Conservation (phyloP, 1,140 invertebrate species). For the Lasaia peninsularis region DNA sequence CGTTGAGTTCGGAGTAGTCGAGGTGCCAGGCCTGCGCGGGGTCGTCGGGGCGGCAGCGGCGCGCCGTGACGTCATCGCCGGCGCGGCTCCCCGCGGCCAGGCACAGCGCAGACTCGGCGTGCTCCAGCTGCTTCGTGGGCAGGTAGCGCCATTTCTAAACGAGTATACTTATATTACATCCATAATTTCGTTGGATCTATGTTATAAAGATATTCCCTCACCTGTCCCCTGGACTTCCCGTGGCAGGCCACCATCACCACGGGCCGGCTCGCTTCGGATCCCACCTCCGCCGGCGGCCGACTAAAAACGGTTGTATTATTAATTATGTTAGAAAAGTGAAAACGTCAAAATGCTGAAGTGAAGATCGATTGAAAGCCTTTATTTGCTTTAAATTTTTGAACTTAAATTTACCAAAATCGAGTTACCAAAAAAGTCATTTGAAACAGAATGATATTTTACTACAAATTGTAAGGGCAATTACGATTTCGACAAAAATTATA, state of each 20-base stretch:
- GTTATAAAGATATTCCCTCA: neutral
- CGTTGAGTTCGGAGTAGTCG: constrained; percentile 50
- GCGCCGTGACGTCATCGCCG: constrained; percentile 27
- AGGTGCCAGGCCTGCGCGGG: constrained; percentile 39
- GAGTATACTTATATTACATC: neutral
- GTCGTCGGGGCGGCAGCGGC: constrained; percentile 17
- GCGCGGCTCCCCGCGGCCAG: constrained; percentile 28
- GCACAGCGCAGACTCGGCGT: constrained; percentile 39
- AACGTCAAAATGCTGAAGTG: too few relatives aligned
- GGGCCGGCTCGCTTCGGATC: neutral
- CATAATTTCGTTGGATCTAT: too few relatives aligned
- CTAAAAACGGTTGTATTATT: too few relatives aligned
- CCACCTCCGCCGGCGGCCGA: neutral
- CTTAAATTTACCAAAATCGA: too few relatives aligned
- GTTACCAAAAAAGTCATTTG: too few relatives aligned
- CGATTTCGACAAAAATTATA: too few relatives aligned
- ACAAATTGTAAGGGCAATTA: too few relatives aligned
- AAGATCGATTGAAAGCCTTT: too few relatives aligned
- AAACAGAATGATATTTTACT: too few relatives aligned
- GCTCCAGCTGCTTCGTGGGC: constrained; percentile 39
- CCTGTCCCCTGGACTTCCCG: constrained; percentile 34
- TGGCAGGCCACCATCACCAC: constrained; percentile 39
- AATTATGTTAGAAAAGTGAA: too few relatives aligned
- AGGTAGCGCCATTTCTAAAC: constrained; percentile 47
- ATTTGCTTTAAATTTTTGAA: too few relatives aligned